phyloP scores from a whole-genome alignment of 2,113 vertebrate species.

The Callionymus lyra region DNA sequence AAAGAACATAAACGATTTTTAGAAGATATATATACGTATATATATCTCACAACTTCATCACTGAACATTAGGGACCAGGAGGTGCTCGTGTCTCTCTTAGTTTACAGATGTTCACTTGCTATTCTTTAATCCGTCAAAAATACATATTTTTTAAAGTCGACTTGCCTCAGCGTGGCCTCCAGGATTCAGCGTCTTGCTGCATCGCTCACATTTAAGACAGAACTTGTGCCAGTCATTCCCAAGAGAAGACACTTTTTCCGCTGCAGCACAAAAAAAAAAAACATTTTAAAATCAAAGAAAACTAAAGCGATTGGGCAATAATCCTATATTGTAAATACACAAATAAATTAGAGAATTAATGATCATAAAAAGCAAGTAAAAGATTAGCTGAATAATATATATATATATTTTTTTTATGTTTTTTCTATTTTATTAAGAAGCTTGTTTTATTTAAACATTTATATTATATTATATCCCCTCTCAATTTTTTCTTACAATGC shows the following conservation, averaged over 20 bases:
- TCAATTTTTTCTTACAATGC: no score
- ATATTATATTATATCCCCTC: no score
- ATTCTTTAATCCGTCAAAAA: no score
- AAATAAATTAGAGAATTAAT: no score
- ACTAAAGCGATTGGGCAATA: no score
- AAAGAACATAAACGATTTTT: conserved; percentile 2
- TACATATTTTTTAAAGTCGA: neutral
- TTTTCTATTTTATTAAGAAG: no score
- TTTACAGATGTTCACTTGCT: neutral
- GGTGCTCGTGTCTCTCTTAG: neutral
- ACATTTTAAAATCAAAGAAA: neutral
- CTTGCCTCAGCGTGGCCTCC: conserved; percentile 87
- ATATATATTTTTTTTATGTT: no score
- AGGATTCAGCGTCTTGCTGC: conserved; percentile 83
- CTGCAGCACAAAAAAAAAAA: conserved; percentile 35
- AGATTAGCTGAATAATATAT: no score
- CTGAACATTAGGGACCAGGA: neutral
- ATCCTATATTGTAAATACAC: no score
- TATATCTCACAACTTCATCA: neutral
- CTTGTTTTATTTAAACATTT: no score
- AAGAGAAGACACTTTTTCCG: conserved; percentile 83
- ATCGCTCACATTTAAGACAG: conserved; percentile 90
- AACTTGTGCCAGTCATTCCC: conserved; percentile 96
- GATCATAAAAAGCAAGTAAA: no score
- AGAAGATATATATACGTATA: no score